Percentiles rank a stretch among this genome's conserved stretches.
These are phyloP conservation scores for Chaetops frenatus DNA, from an alignment of 2,113 vertebrate genomes.

Conservation along the genomic window DNA sequence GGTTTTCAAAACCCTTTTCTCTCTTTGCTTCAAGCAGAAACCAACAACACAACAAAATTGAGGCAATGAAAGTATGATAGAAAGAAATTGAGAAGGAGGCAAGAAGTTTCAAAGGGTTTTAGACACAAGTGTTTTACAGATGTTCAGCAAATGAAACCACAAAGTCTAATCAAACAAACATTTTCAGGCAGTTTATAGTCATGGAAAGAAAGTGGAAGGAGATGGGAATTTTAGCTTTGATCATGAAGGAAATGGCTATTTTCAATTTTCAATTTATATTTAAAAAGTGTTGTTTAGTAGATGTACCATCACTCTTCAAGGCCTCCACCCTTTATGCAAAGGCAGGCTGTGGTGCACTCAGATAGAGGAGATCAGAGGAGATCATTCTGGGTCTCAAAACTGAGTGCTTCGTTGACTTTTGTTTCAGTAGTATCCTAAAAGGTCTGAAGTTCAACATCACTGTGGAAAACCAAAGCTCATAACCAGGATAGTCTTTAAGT, in stretches of 20 bases:
- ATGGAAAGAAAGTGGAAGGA: slow-evolving; percentile 39
- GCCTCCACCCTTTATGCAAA: not conserved
- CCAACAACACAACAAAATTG: not conserved
- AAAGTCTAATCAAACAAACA: slow-evolving; percentile 44
- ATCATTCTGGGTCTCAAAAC: not conserved
- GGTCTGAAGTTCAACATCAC: not conserved
- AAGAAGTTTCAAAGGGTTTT: slow-evolving; percentile 28
- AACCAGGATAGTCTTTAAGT: not conserved
- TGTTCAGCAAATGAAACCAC: slow-evolving; percentile 43
- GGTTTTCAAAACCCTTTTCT: not conserved
- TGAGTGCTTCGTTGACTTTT: not conserved
- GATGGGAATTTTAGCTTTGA: slow-evolving; percentile 32
- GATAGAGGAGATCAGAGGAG: not conserved
- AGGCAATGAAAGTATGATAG: not conserved
- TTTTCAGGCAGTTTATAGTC: slow-evolving; percentile 20
- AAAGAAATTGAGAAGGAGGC: not conserved
- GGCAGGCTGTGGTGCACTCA: not conserved
- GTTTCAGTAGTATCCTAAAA: not conserved
- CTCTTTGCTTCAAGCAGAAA: not conserved
- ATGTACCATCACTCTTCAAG: not conserved
- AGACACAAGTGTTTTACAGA: slow-evolving; percentile 49
- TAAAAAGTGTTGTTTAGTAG: not conserved
- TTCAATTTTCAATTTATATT: slow-evolving; percentile 36
- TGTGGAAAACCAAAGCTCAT: not conserved
- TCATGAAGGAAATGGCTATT: slow-evolving; percentile 23